Base-by-base conservation (phyloP, 2,888 invertebrate genomes). In the Drosophila tanythrix region DNA sequence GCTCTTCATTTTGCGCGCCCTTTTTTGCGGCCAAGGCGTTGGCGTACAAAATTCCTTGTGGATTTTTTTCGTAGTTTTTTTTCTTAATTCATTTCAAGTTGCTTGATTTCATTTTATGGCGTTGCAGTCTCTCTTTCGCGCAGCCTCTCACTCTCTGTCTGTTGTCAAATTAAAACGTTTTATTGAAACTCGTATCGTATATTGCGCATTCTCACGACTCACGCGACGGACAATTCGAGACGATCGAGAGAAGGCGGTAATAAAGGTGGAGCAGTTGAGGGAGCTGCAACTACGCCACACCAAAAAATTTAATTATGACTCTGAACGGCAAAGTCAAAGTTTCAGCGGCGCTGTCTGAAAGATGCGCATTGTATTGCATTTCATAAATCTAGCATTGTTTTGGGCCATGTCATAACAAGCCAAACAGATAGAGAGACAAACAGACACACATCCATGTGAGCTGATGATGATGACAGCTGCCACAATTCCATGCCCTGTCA, bases 31-130 rank as follows among this genome's bases (percentile, higher is more conserved):
- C 59, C 62, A 61, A 85, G 85, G 88, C 88, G 85, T 85, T 86
- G 86, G 88, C 88, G 85, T 88, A 85, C 85, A 88, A 86, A 85
- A 85, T 88, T 85, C 85, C 88, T 86, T 73, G 35, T 21, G 51
- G 29, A 11, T 53, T 60, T 38, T 11, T 51, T 27, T 43, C 21
- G 3, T 21, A 46, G 3, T 25, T 61, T 13, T n/a, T 35, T 21
- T 38, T 38, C 38, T 40, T 35, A 46, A 46, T 40, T 53, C 29
- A 55, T 67, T 50, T 36, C 38, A 50, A 76, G 50, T 68, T 31
- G 71, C 58, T 71, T 64, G 79, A 75, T 78, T 74, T 72, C 66
- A 81, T 81, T 76, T 85, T 74, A 71, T 74, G 25, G 46, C 18
- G 27, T 31, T 35, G 46, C 53, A 36, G 36, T 27, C 18, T 56